Evolutionary conservation across 92 coral and sea anemone genomes (phyloP).

Genomic region (Zoanthus gigantus): DNA sequence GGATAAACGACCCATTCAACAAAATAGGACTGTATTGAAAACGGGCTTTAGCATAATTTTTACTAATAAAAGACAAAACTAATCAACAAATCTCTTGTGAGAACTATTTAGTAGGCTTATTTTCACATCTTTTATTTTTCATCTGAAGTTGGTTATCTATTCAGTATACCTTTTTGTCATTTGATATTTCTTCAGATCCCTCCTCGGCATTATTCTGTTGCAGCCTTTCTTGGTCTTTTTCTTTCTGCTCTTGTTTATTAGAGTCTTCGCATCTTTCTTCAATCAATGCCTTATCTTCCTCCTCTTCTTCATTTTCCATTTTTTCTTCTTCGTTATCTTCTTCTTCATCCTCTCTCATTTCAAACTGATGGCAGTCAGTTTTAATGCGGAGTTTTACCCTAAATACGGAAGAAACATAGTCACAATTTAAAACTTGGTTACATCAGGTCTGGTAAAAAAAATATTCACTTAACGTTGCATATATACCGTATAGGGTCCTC

Average conservation of each 20-base stretch:
- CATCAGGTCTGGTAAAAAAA: no score
- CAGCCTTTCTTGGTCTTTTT: conserved; percentile 1
- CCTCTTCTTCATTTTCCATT: conserved; percentile 48
- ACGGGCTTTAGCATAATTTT: background rate
- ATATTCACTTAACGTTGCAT: no score
- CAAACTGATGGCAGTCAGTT: conserved; percentile 92
- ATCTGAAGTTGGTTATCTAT: background rate
- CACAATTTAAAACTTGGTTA: background rate
- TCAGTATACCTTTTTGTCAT: conserved; percentile 23
- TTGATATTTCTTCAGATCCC: background rate
- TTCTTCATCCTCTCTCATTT: conserved; percentile 70
- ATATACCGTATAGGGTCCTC: no score
- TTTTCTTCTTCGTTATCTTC: conserved; percentile 52
- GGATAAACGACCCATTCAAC: no score
- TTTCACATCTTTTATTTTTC: background rate
- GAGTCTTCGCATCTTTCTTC: background rate
- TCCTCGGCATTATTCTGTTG: conserved; percentile 10
- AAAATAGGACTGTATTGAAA: no score
- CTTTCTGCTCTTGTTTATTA: background rate
- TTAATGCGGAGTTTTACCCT: conserved; percentile 94
- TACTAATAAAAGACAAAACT: background rate
- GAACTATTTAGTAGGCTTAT: background rate
- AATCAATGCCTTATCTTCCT: background rate
- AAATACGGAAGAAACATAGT: background rate
- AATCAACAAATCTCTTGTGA: background rate